These are phyloP conservation scores for Bradypodion pumilum DNA, from an alignment of 2,797 vertebrate genomes.

Conservation along the genomic window DNA sequence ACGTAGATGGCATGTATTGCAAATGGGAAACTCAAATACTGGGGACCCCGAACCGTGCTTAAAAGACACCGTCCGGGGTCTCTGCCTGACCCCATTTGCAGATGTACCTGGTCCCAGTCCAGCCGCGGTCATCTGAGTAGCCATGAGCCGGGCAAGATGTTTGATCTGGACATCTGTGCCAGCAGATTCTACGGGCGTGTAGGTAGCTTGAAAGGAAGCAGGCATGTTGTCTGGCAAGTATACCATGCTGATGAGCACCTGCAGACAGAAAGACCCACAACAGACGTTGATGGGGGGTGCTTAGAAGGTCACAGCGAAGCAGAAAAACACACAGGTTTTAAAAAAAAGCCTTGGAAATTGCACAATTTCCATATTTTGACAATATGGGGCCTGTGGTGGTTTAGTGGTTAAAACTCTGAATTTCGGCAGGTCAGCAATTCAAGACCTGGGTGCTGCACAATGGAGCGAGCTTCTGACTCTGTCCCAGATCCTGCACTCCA, in stretches of 20 bases:
- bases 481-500: too few relatives aligned
- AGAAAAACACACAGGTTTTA: not conserved
- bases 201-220: conserved; percentile 95
- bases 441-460: too few relatives aligned
- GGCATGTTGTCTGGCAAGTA: conserved; percentile 95
- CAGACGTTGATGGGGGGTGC: not conserved
- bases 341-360: too few relatives aligned
- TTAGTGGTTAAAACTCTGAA: too few relatives aligned
- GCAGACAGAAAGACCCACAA: not conserved
- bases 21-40: too few relatives aligned
- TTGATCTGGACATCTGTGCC: conserved; percentile 95
- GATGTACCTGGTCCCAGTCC: conserved; percentile 88
- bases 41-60: accelerated
- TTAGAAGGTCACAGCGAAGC: not conserved
- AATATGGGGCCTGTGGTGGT: too few relatives aligned
- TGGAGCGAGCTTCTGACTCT: too few relatives aligned
- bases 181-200: conserved; percentile 94
- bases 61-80: too few relatives aligned
- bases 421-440: too few relatives aligned
- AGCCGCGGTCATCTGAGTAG: conserved; percentile 91
- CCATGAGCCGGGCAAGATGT: conserved; percentile 91
- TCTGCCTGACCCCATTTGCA: not conserved
- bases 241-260: conserved; percentile 99
- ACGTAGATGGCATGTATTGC: too few relatives aligned
- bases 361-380: not conserved